Evolutionary conservation across 2,888 invertebrate species (phyloP), one percentile per base, ranked within the genome.

Genomic region (Xestia c-nigrum): DNA sequence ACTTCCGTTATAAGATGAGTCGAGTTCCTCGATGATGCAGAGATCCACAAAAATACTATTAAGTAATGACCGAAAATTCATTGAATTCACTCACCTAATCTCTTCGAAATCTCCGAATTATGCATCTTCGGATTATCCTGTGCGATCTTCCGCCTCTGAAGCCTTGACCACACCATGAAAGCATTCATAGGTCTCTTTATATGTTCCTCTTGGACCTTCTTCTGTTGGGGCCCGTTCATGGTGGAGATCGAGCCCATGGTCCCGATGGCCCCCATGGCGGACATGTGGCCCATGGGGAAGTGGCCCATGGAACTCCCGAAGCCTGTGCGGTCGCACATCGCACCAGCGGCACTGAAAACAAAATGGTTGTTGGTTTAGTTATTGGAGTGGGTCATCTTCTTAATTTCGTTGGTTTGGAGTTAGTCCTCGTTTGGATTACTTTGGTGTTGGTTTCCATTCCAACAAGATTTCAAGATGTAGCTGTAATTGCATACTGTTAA

Each of bases 51-150:
- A 19, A 43, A 43, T 19, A 14, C 9, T 1, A 21, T 21, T 0
- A 24, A 24, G 6, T 2, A 1, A n/a, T n/a, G 12, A 38, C 5
- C 3, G 16, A 31, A 14, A 24, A 72, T n/a, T 9, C 0, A 14
- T 40, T 5, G 40, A 61, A 65, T 31, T 3, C 0, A 96, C 98
- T 97, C 89, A 98, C 98, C 99, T 87, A 99, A 97, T 94, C 99
- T 96, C 94, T 99, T 99, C 14, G 99, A 99, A 88, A 99, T 99
- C 96, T 99, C 99, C 0, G 99, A 99, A 94, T 99, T 99, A 95
- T 99, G 99, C 99, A 99, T 99, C 97, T 99, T 99, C 0, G 99
- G 99, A 94, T 99, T 99, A 91, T 99, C 99, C 95, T 99, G 99
- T 0, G 99, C 99, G 90, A 99, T 99, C 96, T 99, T 99, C 90